Conservation (phyloP, 2,888 invertebrate species). For the Oasisia sp. region DNA sequence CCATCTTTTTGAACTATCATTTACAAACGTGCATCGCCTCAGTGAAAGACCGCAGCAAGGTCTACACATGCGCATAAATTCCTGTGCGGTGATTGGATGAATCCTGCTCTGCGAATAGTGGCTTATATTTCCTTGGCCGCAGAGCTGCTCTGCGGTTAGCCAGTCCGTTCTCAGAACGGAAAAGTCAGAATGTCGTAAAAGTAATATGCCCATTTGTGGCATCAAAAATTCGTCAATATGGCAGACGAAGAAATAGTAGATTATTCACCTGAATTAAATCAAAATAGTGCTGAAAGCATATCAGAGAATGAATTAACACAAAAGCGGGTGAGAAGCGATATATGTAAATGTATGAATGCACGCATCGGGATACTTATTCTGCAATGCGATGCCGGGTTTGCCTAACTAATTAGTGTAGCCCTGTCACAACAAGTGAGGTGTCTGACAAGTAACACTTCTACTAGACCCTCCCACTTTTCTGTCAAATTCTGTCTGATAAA, state of each 20-base stretch:
- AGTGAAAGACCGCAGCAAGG: too few relatives aligned
- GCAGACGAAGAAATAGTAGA: not conserved
- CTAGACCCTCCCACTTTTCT: not conserved
- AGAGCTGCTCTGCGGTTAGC: too few relatives aligned
- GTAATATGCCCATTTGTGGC: not conserved
- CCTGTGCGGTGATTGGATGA: too few relatives aligned
- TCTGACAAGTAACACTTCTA: too few relatives aligned
- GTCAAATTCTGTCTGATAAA: too few relatives aligned
- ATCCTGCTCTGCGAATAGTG: too few relatives aligned
- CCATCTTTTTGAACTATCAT: too few relatives aligned
- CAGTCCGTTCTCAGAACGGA: too few relatives aligned
- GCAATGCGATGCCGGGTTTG: not conserved
- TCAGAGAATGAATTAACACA: slow-evolving; percentile 12
- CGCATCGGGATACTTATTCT: not conserved
- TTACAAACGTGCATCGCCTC: too few relatives aligned
- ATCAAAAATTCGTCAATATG: not conserved
- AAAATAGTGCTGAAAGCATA: slow-evolving; percentile 13
- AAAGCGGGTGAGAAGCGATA: slow-evolving; percentile 17
- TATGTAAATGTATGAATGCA: not conserved
- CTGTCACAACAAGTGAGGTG: not conserved
- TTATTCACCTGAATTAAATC: not conserved
- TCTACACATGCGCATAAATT: too few relatives aligned
- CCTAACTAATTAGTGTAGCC: not conserved
- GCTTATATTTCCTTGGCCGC: too few relatives aligned
- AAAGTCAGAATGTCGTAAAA: not conserved